phyloP scores from a whole-genome alignment of 2,888 invertebrate species.

The Rhamnusium bicolor region DNA sequence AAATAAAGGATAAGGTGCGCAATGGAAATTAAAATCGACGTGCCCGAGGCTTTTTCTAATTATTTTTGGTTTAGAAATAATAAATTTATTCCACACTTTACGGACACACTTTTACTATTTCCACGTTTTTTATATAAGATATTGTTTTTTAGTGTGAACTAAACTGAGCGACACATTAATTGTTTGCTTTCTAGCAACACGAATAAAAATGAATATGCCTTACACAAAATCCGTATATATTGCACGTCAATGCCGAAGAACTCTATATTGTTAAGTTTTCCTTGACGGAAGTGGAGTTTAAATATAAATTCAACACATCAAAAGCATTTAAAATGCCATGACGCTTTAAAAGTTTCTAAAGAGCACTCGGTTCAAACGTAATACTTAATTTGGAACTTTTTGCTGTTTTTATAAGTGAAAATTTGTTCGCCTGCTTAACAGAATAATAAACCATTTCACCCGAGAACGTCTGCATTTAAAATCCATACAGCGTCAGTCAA shows the following conservation, averaged over 20 bases:
- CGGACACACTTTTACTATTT: too few relatives aligned
- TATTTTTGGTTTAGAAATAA: too few relatives aligned
- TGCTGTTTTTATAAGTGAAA: neutral
- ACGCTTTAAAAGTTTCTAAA: neutral
- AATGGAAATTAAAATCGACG: too few relatives aligned
- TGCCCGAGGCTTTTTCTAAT: too few relatives aligned
- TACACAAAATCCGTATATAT: neutral
- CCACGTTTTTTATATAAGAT: too few relatives aligned
- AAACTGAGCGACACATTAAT: too few relatives aligned
- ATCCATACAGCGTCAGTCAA: neutral
- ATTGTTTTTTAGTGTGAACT: too few relatives aligned
- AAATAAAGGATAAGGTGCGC: too few relatives aligned
- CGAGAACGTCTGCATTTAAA: neutral
- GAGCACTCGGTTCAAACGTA: neutral
- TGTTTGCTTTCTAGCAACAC: too few relatives aligned
- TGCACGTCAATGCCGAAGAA: neutral
- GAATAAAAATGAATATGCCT: neutral
- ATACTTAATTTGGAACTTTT: neutral
- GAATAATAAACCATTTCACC: neutral
- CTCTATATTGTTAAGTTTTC: neutral
- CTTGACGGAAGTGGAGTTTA: neutral
- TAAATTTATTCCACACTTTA: too few relatives aligned
- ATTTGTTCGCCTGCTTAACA: neutral
- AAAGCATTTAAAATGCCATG: neutral
- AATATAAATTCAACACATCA: neutral